Conservation (phyloP, 2,797 vertebrate species). For the Saguinus oedipus region DNA sequence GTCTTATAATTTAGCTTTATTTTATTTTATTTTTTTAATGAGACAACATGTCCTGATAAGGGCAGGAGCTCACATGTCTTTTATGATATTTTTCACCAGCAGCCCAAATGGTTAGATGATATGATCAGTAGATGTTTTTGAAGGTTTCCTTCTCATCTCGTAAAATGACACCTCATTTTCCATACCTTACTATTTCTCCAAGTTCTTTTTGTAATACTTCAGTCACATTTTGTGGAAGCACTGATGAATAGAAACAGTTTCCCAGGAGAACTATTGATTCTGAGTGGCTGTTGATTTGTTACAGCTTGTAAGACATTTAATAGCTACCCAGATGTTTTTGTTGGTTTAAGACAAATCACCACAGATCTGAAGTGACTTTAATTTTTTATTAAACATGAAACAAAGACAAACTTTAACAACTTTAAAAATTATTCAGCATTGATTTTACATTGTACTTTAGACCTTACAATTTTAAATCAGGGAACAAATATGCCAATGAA, state of each 20-base stretch:
- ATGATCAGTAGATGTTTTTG: neutral
- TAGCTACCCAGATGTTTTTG: conserved; percentile 57
- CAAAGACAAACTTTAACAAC: conserved; percentile 15
- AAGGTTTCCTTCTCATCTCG: neutral
- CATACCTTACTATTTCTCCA: neutral
- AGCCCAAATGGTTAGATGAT: neutral
- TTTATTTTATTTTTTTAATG: neutral
- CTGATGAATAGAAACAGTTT: conserved; percentile 40
- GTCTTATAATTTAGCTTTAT: neutral
- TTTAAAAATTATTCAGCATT: conserved; percentile 19
- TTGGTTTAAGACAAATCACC: conserved; percentile 67
- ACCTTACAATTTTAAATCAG: conserved; percentile 18
- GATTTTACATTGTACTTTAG: conserved; percentile 7
- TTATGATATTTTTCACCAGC: neutral
- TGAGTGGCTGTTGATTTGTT: conserved; percentile 65
- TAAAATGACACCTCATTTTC: neutral
- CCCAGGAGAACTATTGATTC: conserved; percentile 48
- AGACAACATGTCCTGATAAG: neutral
- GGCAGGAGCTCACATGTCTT: neutral
- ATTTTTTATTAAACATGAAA: conserved; percentile 52
- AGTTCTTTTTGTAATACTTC: conserved; percentile 13
- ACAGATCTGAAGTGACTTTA: conserved; percentile 46
- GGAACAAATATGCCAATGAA: conserved; percentile 13
- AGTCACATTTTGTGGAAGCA: conserved; percentile 37
- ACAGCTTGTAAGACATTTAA: conserved; percentile 48